Percentiles rank a stretch among this genome's conserved stretches.
Conservation (phyloP, 2,797 vertebrate genomes). For the Melanogrammus aeglefinus region DNA sequence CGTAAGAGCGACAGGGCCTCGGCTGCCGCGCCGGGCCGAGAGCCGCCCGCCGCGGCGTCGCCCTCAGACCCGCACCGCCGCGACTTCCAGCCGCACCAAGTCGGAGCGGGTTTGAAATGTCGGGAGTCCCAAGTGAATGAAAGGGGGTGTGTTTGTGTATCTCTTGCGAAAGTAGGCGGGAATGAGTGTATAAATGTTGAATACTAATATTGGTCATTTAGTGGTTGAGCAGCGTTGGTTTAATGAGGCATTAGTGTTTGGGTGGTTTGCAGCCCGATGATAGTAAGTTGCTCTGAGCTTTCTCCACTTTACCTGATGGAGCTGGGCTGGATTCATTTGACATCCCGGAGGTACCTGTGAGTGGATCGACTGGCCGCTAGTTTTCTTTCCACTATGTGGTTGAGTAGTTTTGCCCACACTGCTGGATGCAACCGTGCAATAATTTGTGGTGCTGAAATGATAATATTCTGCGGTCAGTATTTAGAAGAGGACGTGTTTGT, state of each 20-base stretch:
- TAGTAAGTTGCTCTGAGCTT: not conserved
- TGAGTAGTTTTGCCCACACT: not conserved
- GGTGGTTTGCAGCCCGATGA: constrained; percentile 15
- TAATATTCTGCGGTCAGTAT: not conserved
- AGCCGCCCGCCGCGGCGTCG: constrained; percentile 29
- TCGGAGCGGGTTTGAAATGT: constrained; percentile 14
- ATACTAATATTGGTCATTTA: not conserved
- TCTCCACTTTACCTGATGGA: not conserved
- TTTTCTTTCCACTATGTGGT: not conserved
- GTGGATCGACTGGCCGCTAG: not conserved
- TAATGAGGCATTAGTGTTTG: not conserved
- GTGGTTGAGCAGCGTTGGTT: not conserved
- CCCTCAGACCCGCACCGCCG: constrained; percentile 19
- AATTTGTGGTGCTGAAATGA: not conserved
- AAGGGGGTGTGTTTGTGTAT: constrained; percentile 78
- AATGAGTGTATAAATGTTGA: constrained; percentile 48
- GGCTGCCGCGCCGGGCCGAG: constrained; percentile 48
- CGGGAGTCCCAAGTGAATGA: constrained; percentile 45
- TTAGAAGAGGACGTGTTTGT: not conserved
- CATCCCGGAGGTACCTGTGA: not conserved
- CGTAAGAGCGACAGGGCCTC: constrained; percentile 47
- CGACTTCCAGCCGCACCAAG: constrained; percentile 19
- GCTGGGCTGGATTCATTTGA: too few relatives aligned
- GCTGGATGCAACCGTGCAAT: not conserved
- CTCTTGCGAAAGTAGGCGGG: constrained; percentile 75